Evolutionary conservation across 64 coral and sea anemone species (phyloP).

Genomic region (Porites lutea): DNA sequence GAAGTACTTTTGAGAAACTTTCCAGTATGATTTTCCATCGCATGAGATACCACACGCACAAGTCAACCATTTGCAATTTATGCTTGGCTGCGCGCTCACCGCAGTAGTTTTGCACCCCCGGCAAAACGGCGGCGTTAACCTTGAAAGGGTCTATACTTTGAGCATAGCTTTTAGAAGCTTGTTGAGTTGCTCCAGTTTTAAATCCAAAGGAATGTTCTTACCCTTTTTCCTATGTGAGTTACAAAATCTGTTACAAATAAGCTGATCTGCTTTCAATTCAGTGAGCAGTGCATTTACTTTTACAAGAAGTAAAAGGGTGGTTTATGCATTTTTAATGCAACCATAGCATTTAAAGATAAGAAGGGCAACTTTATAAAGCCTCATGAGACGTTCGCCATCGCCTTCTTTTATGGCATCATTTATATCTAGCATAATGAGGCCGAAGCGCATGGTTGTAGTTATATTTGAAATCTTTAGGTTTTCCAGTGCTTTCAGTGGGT

Average conservation of each 20-base stretch:
- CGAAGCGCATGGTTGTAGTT: slow-evolving; percentile 41
- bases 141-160: background rate
- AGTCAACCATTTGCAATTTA: too few relatives aligned
- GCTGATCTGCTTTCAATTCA: slow-evolving; percentile 29
- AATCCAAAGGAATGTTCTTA: slow-evolving; percentile 53
- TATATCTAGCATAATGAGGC: slow-evolving; percentile 19
- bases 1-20: too few relatives aligned
- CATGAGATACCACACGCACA: too few relatives aligned
- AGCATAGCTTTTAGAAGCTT: slow-evolving; percentile 48
- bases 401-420: slow-evolving; percentile 57
- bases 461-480: slow-evolving; percentile 28
- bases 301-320: slow-evolving; percentile 37
- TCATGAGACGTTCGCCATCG: slow-evolving; percentile 26
- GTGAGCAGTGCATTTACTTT: slow-evolving; percentile 25
- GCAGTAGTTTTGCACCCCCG: too few relatives aligned
- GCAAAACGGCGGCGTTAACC: too few relatives aligned
- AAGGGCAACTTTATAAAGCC: background rate
- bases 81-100: too few relatives aligned
- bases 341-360: background rate
- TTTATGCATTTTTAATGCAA: slow-evolving; percentile 61
- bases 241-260: slow-evolving; percentile 52
- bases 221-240: slow-evolving; percentile 36
- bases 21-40: too few relatives aligned
- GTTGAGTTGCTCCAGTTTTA: slow-evolving; percentile 64
- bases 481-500: background rate